Evolutionary conservation across 2,888 invertebrate species (phyloP).

Genomic region (Ennomos quercinarius): DNA sequence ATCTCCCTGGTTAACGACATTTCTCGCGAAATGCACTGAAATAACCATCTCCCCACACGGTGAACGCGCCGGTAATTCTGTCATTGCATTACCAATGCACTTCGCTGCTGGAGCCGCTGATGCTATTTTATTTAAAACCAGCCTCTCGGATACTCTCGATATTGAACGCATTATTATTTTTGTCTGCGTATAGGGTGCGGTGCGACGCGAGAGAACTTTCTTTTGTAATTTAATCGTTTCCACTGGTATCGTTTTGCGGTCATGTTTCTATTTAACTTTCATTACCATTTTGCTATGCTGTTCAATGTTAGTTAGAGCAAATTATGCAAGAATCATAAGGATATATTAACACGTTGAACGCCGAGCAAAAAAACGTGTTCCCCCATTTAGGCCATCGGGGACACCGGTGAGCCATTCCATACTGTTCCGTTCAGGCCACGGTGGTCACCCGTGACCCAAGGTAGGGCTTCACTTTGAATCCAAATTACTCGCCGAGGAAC

Average conservation of each 20-base stretch:
- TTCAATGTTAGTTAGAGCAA: conserved; percentile 37
- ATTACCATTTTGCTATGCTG: conserved; percentile 54
- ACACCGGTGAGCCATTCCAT: too few species aligned
- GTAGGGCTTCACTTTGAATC: too few species aligned
- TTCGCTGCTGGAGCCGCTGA: conserved; percentile 73
- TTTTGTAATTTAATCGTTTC: conserved; percentile 72
- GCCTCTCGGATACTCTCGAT: conserved; percentile 42
- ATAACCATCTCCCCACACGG: conserved; percentile 72
- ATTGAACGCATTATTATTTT: conserved; percentile 62
- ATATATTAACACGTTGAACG: too few species aligned
- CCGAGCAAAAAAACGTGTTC: too few species aligned
- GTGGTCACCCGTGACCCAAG: too few species aligned
- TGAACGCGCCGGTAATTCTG: conserved; percentile 71
- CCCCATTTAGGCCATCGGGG: too few species aligned
- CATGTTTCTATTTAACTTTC: conserved; percentile 67
- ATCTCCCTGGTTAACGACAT: conserved; percentile 63
- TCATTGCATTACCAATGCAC: conserved; percentile 75
- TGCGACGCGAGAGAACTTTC: conserved; percentile 61
- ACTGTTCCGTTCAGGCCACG: too few species aligned
- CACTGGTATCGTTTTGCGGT: conserved; percentile 65
- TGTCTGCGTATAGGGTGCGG: conserved; percentile 50
- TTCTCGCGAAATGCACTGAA: conserved; percentile 79
- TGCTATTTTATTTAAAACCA: conserved; percentile 65
- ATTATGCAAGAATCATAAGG: too few species aligned
- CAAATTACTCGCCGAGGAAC: too few species aligned